Evolutionary conservation across 2,888 invertebrate species (phyloP), one percentile per base, ranked within the genome.

Genomic region (Sarcophaga subvicina): DNA sequence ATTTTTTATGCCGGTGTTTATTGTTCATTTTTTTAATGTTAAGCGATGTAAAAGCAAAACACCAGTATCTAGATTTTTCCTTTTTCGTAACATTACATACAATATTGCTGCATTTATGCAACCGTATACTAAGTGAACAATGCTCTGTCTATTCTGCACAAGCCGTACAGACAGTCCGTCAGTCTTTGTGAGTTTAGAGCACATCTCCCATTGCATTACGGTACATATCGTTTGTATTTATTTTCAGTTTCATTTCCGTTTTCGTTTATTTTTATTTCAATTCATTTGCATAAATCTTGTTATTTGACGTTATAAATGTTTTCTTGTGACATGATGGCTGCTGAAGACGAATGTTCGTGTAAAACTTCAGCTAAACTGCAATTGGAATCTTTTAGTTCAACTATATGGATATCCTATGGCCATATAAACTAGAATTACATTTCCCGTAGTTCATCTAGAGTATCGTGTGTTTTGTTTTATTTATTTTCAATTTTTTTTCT

Each of bases 271-370:
- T 63, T 17, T 75, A 73, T 64, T 73, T 76, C 54, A 49, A 79
- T 81, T 59, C 71, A 70, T 84, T 84, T 84, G 87, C 87, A 87
- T 87, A 87, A 87, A 87, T 87, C 87, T 87, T 84, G 63, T 84
- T 87, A 82, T 84, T 84, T 84, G 84, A 87, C 81, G 71, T 84
- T 84, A 87, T 87, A 84, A 81, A 87, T 84, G 87, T 77, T 84
- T 54, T 76, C 79, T 72, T 75, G 87, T 83, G 87, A 85, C 77
- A 83, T 64, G 64, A 66, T 80, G 4, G 54, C 37, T 37, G 20
- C 71, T 70, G 76, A 69, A 85, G 79, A 80, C 27, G 84, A 83
- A 83, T 73, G 66, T 71, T 77, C n/a, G 20, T 63, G 45, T 8
- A 49, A 62, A 76, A 76, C 54, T 37, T 37, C 22, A 45, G 62